Percentiles rank a stretch among this genome's conserved stretches.
Evolutionary conservation across 2,888 invertebrate species (phyloP).

Genomic region (Teinopalpus imperialis): DNA sequence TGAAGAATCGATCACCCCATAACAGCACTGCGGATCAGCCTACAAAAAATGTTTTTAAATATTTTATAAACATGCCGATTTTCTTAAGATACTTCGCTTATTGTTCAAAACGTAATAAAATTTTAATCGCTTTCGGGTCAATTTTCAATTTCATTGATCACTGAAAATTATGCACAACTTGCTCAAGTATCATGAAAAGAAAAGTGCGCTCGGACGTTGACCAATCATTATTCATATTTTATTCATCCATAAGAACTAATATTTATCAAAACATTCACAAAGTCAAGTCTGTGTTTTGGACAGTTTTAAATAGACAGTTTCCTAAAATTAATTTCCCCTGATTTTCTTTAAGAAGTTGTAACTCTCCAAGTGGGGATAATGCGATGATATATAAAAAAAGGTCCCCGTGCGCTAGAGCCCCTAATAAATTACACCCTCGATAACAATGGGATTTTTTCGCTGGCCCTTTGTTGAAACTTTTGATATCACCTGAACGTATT

Average conservation of each 20-base stretch:
- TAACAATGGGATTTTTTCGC: conserved; percentile 81
- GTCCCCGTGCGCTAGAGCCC: conserved; percentile 72
- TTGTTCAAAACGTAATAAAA: no score
- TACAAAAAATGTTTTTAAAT: no score
- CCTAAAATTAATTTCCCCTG: conserved; percentile 78
- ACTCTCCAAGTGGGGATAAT: conserved; percentile 80
- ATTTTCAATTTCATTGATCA: no score
- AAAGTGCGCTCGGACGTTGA: no score
- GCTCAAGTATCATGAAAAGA: no score
- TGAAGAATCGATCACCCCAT: no score
- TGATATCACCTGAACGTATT: conserved; percentile 78
- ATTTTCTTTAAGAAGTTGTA: conserved; percentile 82
- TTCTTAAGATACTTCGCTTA: no score
- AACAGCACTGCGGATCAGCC: no score
- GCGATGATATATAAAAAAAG: conserved; percentile 83
- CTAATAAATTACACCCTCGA: conserved; percentile 82
- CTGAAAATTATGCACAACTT: no score
- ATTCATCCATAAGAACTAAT: conserved; percentile 41
- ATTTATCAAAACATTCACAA: conserved; percentile 71
- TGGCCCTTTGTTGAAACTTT: conserved; percentile 80
- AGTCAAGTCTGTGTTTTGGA: conserved; percentile 68
- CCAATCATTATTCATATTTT: no score
- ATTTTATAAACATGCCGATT: no score
- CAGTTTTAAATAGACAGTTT: conserved; percentile 80
- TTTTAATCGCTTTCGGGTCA: no score